Base-by-base conservation (phyloP, 2,113 vertebrate genomes). In the Scartelaos histophorus region DNA sequence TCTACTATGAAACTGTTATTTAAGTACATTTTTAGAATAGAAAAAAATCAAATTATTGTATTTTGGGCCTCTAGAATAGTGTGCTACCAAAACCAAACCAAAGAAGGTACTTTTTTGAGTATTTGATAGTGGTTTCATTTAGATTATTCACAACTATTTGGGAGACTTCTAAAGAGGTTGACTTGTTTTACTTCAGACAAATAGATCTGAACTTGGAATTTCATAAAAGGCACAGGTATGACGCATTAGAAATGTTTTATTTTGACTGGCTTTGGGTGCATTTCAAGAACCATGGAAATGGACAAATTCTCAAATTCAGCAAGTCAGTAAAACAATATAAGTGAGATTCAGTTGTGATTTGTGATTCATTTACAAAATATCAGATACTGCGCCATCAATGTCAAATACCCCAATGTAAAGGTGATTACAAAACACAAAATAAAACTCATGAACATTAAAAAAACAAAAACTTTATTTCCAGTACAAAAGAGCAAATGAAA, bases 391-490 rank as follows among this genome's bases (percentile, higher is more conserved):
- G 7, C 38, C 38, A 43, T 24, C n/a, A 21, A 21, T 29, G 25
- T 25, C 25, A 57, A 43, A 43, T 43, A 9, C 21, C n/a, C 25
- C 35, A 21, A 21, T 12, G 13, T 51, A n/a, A 29, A 46, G 17
- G 22, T 24, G 34, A 68, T 13, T 7, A 66, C 22, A 15, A 43
- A 57, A 51, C 60, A 64, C 7, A 25, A 57, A 67, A 13, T 6
- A 29, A 71, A 66, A 46, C 51, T 29, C 22, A 2, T 29, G 17
- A 15, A 65, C 76, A 64, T 21, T 47, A 29, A 43, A 74, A 79
- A 76, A 79, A 86, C 74, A 83, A 83, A 60, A 76, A 83, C 89
- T 94, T 92, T 93, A 94, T 94, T 93, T 92, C 85, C 83, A 85
- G 88, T 94, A 94, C 89, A 93, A 93, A 94, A 90, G 82, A 62